Evolutionary conservation across 1,140 invertebrate genomes (phyloP), one percentile per base, ranked within the genome.

Genomic region (Chrysoperla carnea): DNA sequence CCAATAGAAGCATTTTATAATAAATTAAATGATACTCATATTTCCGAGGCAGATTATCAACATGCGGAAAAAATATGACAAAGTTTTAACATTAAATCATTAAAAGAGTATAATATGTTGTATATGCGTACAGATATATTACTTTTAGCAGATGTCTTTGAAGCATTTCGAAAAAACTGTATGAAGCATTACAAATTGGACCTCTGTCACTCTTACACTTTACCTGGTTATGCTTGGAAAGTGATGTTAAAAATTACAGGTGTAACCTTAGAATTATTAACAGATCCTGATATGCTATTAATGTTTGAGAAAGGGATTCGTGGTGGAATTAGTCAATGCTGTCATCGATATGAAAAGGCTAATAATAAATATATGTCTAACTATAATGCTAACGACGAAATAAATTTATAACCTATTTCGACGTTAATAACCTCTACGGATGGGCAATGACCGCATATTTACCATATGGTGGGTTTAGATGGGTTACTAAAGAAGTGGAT

Each of bases 71-170:
- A 52, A 2, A 49, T 64, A 11, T 64, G 62, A 59, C 36, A 54
- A 17, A 46, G 14, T 36, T 67, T 66, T 48, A 48, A 53, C 13
- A 49, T 52, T 42, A 40, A 48, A 44, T 53, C 37, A 38, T 27
- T 63, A 9, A 46, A 52, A 9, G 52, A 63, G 28, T 61, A 59
- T 49, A 50, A 56, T 37, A 52, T 59, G 43, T 42, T 63, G n/a
- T 62, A 63, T 50, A 40, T 58, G 11, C 55, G 54, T 46, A 49
- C 44, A 43, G 49, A 61, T 48, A 52, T 59, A 4, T 36, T 54
- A 27, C 39, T 59, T 13, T 44, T 58, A 43, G 54, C 53, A 6
- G 60, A 64, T 51, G 48, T 66, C 15, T 64, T 66, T 51, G 60
- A 64, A 52, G 59, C 60, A 44, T 65, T 61, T 48, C 29, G 58